These are phyloP conservation scores for Boulengeromyrus knoepffleri DNA, from an alignment of 2,113 vertebrate species.

Conservation along the genomic window DNA sequence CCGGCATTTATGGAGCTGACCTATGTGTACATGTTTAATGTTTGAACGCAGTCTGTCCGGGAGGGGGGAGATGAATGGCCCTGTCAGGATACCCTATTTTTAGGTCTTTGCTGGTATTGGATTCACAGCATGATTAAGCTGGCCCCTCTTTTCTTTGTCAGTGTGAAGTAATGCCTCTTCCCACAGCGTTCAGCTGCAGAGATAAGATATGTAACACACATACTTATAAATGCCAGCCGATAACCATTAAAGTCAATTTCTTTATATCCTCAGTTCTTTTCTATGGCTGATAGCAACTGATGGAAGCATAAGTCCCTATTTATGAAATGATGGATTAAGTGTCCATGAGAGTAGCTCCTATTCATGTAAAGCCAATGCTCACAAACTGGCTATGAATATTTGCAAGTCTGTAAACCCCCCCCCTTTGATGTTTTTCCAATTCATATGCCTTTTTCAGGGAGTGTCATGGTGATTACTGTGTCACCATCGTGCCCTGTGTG, in stretches of 20 bases:
- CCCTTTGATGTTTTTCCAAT: background rate
- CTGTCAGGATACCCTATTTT: background rate
- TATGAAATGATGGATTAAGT: background rate
- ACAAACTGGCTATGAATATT: background rate
- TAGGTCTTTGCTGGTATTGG: background rate
- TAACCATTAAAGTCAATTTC: background rate
- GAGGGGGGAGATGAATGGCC: background rate
- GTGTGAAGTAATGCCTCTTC: background rate
- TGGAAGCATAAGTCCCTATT: background rate
- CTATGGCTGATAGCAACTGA: background rate
- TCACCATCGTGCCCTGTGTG: background rate
- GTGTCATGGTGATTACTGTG: background rate
- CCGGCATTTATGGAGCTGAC: background rate
- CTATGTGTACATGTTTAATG: background rate
- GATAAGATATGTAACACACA: constrained; percentile 5
- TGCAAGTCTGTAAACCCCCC: background rate
- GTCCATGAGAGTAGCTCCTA: background rate
- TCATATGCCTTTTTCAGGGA: background rate
- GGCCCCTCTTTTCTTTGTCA: background rate
- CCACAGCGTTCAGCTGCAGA: background rate
- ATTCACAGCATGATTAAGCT: constrained; percentile 6
- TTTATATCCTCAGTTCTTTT: background rate
- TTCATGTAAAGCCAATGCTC: background rate
- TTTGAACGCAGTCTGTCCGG: background rate
- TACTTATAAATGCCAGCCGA: background rate